phyloP scores from a whole-genome alignment of 2,888 invertebrate genomes.

The Melieria crassipennis region DNA sequence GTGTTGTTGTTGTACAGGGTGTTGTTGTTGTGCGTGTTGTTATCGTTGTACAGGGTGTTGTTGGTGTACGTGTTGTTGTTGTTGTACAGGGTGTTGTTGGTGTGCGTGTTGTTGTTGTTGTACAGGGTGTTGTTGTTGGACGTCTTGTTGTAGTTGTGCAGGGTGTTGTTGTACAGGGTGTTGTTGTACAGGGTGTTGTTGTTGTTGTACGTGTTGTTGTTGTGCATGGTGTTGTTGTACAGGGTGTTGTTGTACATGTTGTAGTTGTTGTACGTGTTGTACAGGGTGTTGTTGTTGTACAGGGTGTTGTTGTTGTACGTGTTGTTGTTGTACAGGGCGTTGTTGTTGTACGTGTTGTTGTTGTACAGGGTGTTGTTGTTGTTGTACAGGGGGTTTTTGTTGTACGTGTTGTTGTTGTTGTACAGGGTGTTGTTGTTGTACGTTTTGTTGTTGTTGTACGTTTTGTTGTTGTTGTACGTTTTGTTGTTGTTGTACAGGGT shows the following conservation, averaged over 20 bases:
- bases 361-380: conserved; percentile 5
- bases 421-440: neutral
- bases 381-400: neutral
- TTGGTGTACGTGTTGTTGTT: conserved; percentile 11
- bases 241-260: neutral
- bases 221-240: neutral
- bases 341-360: neutral
- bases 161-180: conserved; percentile 8
- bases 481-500: neutral
- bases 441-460: neutral
- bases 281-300: conserved; percentile 11
- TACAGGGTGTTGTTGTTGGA: neutral
- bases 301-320: neutral
- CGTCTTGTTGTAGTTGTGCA: conserved; percentile 1
- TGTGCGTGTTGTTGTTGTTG: conserved; percentile 3
- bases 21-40: neutral
- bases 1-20: neutral
- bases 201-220: neutral
- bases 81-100: conserved; percentile 8
- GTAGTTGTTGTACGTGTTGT: neutral
- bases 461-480: neutral
- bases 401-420: neutral
- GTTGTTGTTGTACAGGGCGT: conserved; percentile 9
- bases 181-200: no score
- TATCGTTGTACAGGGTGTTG: conserved; percentile 5